Evolutionary conservation across 1,140 invertebrate genomes (phyloP).

Genomic region (Scaptomyza hsui): DNA sequence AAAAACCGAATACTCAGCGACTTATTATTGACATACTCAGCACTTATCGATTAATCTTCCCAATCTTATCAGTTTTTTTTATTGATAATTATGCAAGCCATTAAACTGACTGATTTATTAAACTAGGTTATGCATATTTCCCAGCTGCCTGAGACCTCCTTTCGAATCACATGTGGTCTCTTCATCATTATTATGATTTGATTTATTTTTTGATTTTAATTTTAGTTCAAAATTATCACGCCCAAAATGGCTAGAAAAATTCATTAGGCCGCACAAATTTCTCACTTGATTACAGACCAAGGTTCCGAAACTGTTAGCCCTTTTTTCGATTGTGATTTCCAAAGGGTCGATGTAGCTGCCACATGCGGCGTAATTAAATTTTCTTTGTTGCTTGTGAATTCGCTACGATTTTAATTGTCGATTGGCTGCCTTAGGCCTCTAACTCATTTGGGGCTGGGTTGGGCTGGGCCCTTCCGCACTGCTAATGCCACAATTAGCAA

Average conservation of each 20-base stretch:
- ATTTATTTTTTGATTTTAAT: slow-evolving; percentile 28
- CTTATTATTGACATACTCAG: slow-evolving; percentile 46
- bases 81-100: slow-evolving; percentile 28
- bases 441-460: slow-evolving; percentile 19
- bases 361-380: slow-evolving; percentile 80
- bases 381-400: slow-evolving; percentile 76
- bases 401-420: slow-evolving; percentile 78
- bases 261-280: slow-evolving; percentile 71
- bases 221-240: slow-evolving; percentile 50
- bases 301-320: slow-evolving; percentile 38
- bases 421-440: slow-evolving; percentile 26
- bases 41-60: slow-evolving; percentile 21
- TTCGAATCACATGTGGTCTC: slow-evolving; percentile 42
- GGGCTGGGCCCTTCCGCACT: slow-evolving; percentile 62
- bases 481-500: slow-evolving; percentile 66
- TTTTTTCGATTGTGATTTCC: slow-evolving; percentile 52
- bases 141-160: slow-evolving; percentile 44
- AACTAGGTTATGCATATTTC: slow-evolving; percentile 16
- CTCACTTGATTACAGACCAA: slow-evolving; percentile 73
- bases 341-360: slow-evolving; percentile 60
- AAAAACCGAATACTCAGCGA: slow-evolving; percentile 59
- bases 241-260: slow-evolving; percentile 64
- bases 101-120: slow-evolving; percentile 38
- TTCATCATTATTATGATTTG: slow-evolving; percentile 56
- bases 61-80: slow-evolving; percentile 34